A percentile compares a stretch with the other conserved stretches of the same genome.
Conservation (phyloP, 2,113 vertebrate genomes). For the Caranx ignobilis region DNA sequence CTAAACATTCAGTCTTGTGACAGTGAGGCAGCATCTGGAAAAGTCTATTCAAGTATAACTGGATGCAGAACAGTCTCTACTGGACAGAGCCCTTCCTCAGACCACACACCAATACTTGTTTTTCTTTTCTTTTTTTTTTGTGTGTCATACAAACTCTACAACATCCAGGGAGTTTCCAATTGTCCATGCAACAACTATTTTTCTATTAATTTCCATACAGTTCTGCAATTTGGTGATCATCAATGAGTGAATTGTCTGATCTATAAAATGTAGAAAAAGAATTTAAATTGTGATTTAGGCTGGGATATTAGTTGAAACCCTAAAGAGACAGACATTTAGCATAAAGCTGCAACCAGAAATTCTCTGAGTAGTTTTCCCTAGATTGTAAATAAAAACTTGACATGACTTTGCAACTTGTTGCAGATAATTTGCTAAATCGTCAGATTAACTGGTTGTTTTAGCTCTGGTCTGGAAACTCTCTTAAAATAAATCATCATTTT, state of each 20-base stretch:
- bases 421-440: too few species aligned
- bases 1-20: slow-evolving; percentile 10
- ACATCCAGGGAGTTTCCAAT: background rate
- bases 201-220: background rate
- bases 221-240: background rate
- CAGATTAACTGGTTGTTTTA: too few species aligned
- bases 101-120: background rate
- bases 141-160: background rate
- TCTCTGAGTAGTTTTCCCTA: background rate
- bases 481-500: too few species aligned
- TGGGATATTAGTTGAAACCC: background rate
- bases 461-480: too few species aligned
- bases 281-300: background rate
- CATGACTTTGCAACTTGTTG: too few species aligned
- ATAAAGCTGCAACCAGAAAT: background rate
- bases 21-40: background rate
- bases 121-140: background rate
- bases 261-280: too few species aligned
- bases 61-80: background rate
- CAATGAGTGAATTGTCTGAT: background rate
- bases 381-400: background rate
- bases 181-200: background rate
- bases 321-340: background rate
- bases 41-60: slow-evolving; percentile 1
- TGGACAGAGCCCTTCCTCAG: background rate